A percentile compares a stretch with the other conserved stretches of the same genome.
These are phyloP conservation scores for Acleris holmiana DNA, from an alignment of 2,888 invertebrate species.

Conservation along the genomic window DNA sequence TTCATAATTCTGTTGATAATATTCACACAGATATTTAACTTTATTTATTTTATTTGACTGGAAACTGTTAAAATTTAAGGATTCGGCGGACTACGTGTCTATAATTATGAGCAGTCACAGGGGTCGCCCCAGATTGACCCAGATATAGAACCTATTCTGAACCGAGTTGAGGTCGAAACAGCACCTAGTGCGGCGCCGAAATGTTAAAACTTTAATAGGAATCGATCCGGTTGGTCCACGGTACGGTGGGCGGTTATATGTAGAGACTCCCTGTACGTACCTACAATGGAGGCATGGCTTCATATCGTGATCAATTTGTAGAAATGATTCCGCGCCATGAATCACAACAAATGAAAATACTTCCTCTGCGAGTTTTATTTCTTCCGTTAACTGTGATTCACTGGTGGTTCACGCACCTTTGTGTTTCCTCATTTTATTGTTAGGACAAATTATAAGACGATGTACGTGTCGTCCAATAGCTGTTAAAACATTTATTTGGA, in stretches of 20 bases:
- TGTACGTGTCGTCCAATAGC: constrained; percentile 4
- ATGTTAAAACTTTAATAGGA: constrained; percentile 49
- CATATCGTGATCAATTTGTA: constrained; percentile 17
- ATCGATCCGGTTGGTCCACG: constrained; percentile 52
- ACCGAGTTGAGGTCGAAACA: constrained; percentile 12
- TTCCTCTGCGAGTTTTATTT: constrained; percentile 26
- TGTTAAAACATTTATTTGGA: constrained; percentile 6
- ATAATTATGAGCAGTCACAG: no score
- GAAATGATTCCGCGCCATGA: constrained; percentile 21
- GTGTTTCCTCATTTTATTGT: constrained; percentile 20
- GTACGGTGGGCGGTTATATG: constrained; percentile 6
- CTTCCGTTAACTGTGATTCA: constrained; percentile 34
- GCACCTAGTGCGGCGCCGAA: constrained; percentile 47
- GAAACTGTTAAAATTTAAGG: no score
- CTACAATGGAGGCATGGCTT: not conserved
- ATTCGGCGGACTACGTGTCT: no score
- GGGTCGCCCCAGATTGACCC: no score
- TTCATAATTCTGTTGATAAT: no score
- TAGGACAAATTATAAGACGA: constrained; percentile 15
- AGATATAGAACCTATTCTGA: constrained; percentile 2
- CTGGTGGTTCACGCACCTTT: constrained; percentile 29
- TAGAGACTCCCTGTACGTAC: no score
- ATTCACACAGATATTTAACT: no score
- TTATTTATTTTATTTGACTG: no score
- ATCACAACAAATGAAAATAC: constrained; percentile 30